phyloP scores from a whole-genome alignment of 1,140 invertebrate species.

The Philopotamus ludificatus region DNA sequence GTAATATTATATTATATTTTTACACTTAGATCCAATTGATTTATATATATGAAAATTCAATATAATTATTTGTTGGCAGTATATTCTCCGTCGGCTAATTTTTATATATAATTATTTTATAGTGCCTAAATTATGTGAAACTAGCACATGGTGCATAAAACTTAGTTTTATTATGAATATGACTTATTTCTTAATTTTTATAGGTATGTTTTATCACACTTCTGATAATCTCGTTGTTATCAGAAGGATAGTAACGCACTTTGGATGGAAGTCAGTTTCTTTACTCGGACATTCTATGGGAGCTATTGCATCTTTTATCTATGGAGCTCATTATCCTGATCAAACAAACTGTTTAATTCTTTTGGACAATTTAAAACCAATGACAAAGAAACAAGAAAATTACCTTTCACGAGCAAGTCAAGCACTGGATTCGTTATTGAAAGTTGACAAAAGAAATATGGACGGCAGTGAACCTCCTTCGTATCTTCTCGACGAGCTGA shows the following conservation, averaged over 20 bases:
- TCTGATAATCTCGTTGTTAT: constrained; percentile 59
- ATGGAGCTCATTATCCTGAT: constrained; percentile 59
- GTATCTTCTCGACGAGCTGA: constrained; percentile 62
- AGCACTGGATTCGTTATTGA: constrained; percentile 53
- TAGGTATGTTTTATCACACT: constrained; percentile 60
- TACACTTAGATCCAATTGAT: neutral
- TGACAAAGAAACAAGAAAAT: constrained; percentile 44
- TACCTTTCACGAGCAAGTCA: constrained; percentile 43
- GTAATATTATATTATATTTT: constrained; percentile 41
- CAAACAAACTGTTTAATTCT: constrained; percentile 62
- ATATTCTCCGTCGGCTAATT: too few species aligned
- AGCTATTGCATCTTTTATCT: constrained; percentile 59
- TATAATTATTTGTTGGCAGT: too few species aligned
- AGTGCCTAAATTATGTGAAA: too few species aligned
- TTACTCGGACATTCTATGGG: constrained; percentile 69
- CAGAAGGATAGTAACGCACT: constrained; percentile 60
- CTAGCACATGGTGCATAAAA: too few species aligned
- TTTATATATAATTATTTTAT: too few species aligned
- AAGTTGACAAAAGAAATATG: constrained; percentile 48
- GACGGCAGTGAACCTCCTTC: constrained; percentile 56
- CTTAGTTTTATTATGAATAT: too few species aligned
- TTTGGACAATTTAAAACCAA: constrained; percentile 62
- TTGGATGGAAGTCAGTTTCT: constrained; percentile 69
- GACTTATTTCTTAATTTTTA: too few species aligned
- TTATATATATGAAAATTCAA: constrained; percentile 8